A percentile compares a stretch with the other conserved stretches of the same genome.
Evolutionary conservation across 2,113 vertebrate species (phyloP).

Genomic region (Hippocampus comes): DNA sequence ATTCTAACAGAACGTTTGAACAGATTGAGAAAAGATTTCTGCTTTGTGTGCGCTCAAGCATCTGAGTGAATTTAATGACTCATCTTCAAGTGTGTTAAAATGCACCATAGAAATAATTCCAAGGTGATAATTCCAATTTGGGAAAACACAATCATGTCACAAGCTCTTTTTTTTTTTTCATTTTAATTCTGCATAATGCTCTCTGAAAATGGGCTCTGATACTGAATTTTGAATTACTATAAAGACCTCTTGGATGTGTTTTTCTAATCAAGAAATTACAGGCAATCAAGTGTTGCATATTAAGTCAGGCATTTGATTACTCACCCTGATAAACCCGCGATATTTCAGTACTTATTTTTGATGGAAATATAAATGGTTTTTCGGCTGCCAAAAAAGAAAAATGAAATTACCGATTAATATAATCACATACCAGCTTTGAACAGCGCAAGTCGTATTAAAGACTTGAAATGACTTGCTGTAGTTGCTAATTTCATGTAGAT

Average conservation of each 20-base stretch:
- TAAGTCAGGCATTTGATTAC: background rate
- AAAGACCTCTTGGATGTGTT: background rate
- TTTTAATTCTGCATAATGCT: background rate
- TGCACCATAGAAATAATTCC: too few species aligned
- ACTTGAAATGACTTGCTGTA: background rate
- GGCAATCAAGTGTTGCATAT: conserved; percentile 2
- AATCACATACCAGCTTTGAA: background rate
- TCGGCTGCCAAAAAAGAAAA: background rate
- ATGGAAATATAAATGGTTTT: background rate
- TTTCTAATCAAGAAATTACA: background rate
- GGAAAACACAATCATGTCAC: background rate
- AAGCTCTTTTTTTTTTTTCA: background rate
- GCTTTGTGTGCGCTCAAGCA: background rate
- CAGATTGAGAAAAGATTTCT: background rate
- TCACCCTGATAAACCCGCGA: background rate
- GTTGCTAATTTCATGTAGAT: background rate
- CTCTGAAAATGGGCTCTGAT: background rate
- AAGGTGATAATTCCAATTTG: background rate
- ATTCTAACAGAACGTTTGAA: background rate
- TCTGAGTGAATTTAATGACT: background rate
- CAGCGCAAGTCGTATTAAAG: background rate
- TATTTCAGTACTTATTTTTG: background rate
- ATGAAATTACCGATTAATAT: background rate
- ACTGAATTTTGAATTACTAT: background rate
- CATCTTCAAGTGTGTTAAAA: background rate